Conservation (phyloP, 2,888 invertebrate genomes). For the Pandemis cinnamomeana region DNA sequence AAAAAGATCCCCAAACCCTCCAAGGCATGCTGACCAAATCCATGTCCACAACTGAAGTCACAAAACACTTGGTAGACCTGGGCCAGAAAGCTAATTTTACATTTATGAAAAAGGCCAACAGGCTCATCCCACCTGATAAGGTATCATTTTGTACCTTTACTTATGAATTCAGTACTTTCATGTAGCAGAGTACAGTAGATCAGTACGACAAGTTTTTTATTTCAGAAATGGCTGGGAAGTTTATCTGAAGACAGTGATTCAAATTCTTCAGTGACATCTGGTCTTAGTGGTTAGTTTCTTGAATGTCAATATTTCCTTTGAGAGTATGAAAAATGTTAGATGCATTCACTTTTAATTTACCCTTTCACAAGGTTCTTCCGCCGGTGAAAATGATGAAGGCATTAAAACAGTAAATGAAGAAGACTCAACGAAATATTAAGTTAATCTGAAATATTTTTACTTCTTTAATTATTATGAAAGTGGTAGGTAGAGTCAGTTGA, state of each 20-base stretch:
- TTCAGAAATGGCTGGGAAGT: conserved; percentile 73
- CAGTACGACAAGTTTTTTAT: conserved; percentile 41
- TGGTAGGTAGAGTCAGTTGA: conserved; percentile 42
- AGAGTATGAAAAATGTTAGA: not conserved
- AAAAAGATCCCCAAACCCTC: conserved; percentile 69
- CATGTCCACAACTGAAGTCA: conserved; percentile 78
- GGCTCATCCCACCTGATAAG: conserved; percentile 72
- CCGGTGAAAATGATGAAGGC: conserved; percentile 14
- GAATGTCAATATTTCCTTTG: not conserved
- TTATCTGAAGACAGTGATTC: conserved; percentile 68
- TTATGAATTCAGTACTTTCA: not conserved
- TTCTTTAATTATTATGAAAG: not conserved
- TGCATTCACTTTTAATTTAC: not conserved
- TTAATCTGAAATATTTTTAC: not conserved
- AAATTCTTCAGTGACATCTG: conserved; percentile 55
- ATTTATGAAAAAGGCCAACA: conserved; percentile 73
- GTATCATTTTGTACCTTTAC: conserved; percentile 43
- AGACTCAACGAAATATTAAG: not conserved
- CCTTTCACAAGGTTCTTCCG: conserved; percentile 17
- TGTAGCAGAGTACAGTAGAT: not conserved
- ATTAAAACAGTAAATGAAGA: conserved; percentile 8
- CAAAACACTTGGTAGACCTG: conserved; percentile 70
- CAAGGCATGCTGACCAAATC: conserved; percentile 68
- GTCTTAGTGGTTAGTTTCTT: conserved; percentile 47
- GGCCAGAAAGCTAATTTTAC: conserved; percentile 75